phyloP scores from a whole-genome alignment of 37 sponge, comb jelly and placozoan genomes.

The Oscarella lobularis region DNA sequence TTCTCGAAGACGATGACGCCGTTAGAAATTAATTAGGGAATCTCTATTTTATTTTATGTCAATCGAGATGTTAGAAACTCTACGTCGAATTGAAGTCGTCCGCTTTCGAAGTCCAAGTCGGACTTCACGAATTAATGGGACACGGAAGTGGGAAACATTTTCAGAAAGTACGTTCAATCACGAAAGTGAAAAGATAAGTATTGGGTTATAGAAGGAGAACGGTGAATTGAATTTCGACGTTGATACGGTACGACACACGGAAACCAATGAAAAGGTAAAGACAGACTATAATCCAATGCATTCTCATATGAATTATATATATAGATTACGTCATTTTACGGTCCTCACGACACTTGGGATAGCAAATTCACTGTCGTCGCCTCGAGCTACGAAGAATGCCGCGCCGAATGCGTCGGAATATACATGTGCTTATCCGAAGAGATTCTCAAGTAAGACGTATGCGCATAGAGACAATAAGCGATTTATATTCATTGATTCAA shows the following conservation, averaged over 20 bases:
- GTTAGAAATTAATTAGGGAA: conserved; percentile 5
- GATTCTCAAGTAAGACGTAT: conserved; percentile 48
- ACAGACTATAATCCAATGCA: too few relatives aligned
- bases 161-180: conserved; percentile 25
- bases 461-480: not conserved
- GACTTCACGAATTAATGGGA: conserved; percentile 78
- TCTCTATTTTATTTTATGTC: conserved; percentile 1
- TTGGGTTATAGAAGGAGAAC: conserved; percentile 35
- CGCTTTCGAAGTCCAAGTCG: conserved; percentile 89
- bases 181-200: not conserved
- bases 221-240: conserved; percentile 71
- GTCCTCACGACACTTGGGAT: conserved; percentile 71
- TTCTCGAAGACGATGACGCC: conserved; percentile 46
- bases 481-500: not conserved
- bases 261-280: conserved; percentile 62
- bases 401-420: conserved; percentile 90
- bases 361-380: conserved; percentile 44
- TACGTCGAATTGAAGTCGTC: conserved; percentile 29
- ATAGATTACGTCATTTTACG: conserved; percentile 59
- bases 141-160: conserved; percentile 82
- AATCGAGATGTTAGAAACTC: conserved; percentile 33
- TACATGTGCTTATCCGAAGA: conserved; percentile 58
- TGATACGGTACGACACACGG: conserved; percentile 40
- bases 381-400: conserved; percentile 81
- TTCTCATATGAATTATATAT: too few relatives aligned